These are phyloP conservation scores for Coluber constrictor DNA, from an alignment of 2,797 vertebrate genomes.

Conservation along the genomic window DNA sequence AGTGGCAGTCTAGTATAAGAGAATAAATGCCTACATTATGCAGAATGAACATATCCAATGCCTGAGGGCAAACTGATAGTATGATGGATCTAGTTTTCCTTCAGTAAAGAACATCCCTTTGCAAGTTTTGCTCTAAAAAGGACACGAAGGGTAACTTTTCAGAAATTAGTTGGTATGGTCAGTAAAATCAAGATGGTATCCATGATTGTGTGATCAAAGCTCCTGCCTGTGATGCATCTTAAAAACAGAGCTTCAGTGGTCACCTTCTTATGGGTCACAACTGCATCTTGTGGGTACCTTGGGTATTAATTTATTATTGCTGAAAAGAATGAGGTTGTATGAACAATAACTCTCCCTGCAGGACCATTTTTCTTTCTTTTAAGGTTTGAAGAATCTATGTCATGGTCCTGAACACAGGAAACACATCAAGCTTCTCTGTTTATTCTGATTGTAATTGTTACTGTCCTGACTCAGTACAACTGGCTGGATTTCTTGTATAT, in stretches of 20 bases:
- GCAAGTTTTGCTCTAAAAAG: background rate
- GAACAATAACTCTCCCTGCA: accelerated
- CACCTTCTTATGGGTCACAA: background rate
- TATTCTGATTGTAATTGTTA: background rate
- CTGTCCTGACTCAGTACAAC: background rate
- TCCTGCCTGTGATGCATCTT: background rate
- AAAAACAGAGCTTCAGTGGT: background rate
- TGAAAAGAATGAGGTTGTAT: background rate
- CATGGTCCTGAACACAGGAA: background rate
- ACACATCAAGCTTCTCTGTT: background rate
- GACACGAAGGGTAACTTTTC: background rate
- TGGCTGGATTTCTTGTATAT: background rate
- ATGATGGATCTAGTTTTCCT: background rate
- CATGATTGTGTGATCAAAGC: background rate
- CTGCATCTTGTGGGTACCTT: background rate
- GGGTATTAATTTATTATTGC: background rate
- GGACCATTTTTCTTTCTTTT: background rate
- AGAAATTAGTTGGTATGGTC: background rate
- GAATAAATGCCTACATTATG: background rate
- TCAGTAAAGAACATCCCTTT: background rate
- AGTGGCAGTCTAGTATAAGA: background rate
- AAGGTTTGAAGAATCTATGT: background rate
- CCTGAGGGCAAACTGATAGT: background rate
- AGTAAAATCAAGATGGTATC: background rate
- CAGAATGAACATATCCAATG: background rate